A percentile compares a stretch with the other conserved stretches of the same genome.
phyloP scores from a whole-genome alignment of 2,888 invertebrate genomes.

The Calameuta filiformis region DNA sequence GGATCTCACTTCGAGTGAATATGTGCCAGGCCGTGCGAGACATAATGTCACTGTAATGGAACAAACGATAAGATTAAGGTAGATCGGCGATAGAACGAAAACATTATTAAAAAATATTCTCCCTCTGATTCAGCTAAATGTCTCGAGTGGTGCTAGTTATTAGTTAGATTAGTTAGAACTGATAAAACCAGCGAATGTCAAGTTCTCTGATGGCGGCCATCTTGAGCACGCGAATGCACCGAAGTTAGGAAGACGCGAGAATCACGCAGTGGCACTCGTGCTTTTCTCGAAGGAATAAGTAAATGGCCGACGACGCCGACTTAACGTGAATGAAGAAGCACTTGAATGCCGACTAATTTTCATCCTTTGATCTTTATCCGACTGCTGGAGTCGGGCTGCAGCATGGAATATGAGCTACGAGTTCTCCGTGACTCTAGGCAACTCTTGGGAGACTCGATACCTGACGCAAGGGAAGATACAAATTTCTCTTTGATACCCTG shows the following conservation, averaged over 20 bases:
- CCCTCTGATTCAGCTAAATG: background rate
- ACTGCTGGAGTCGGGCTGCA: background rate
- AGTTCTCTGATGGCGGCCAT: background rate
- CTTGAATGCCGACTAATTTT: conserved; percentile 4
- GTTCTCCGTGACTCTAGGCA: background rate
- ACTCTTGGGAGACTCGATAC: background rate
- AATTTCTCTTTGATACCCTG: background rate
- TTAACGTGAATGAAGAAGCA: conserved; percentile 2
- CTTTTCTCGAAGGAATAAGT: background rate
- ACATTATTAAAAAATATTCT: background rate
- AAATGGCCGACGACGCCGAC: background rate
- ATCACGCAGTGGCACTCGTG: background rate
- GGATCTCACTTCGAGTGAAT: background rate
- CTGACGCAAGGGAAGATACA: background rate
- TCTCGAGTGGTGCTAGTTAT: background rate
- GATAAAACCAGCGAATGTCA: background rate
- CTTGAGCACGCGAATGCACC: background rate
- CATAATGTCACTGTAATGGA: background rate
- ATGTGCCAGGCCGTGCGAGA: background rate
- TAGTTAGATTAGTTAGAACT: background rate
- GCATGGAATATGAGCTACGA: background rate
- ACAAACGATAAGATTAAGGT: background rate
- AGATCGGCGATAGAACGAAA: background rate
- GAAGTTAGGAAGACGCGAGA: too few relatives aligned
- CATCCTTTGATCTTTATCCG: conserved; percentile 2